Evolutionary conservation across 1,140 invertebrate species (phyloP).

Genomic region (Polypedilum vanderplanki): DNA sequence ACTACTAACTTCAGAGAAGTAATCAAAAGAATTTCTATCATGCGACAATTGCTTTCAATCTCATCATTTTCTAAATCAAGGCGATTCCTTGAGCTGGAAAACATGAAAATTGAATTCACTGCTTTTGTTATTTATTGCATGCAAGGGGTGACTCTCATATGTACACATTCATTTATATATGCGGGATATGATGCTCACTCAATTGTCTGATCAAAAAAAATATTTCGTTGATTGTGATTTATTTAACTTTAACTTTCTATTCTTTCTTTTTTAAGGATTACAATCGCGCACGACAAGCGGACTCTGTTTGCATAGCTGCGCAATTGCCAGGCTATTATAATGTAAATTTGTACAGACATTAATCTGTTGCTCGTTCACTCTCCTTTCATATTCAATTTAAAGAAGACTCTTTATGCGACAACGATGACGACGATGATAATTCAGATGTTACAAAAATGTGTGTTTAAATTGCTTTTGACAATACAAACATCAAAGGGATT

Average conservation of each 20-base stretch:
- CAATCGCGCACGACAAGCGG: neutral
- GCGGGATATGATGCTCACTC: no score
- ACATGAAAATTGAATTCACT: slow-evolving; percentile 14
- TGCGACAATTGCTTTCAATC: neutral
- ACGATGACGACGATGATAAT: neutral
- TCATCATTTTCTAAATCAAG: no score
- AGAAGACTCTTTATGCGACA: no score
- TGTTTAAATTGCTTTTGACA: neutral
- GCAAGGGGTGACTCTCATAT: neutral
- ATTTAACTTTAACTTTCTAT: neutral
- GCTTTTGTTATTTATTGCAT: slow-evolving; percentile 6
- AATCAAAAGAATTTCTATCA: neutral
- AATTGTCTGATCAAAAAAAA: no score
- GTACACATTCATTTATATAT: no score
- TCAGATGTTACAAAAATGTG: neutral
- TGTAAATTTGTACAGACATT: slow-evolving; percentile 9
- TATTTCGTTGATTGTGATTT: slow-evolving; percentile 2
- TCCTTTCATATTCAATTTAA: no score
- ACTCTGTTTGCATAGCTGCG: neutral
- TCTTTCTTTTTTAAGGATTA: neutral
- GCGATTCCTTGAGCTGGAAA: neutral
- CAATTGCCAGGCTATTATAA: slow-evolving; percentile 12
- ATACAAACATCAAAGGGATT: neutral
- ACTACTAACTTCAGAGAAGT: neutral
- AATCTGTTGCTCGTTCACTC: neutral